phyloP scores from a whole-genome alignment of 2,797 vertebrate genomes.

The Aeoliscus strigatus region DNA sequence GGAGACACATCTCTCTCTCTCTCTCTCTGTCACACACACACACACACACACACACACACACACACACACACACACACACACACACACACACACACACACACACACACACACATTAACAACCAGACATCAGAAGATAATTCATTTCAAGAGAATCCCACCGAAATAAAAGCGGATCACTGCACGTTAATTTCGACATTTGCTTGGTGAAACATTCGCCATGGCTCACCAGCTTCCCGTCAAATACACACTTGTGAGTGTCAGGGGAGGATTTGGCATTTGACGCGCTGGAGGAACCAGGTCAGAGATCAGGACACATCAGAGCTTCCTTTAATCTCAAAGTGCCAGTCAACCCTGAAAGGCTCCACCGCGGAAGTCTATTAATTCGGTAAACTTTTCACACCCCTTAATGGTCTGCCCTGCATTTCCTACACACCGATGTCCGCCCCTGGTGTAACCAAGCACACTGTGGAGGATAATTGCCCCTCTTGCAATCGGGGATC shows the following conservation, averaged over 20 bases:
- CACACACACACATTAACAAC: too few relatives aligned
- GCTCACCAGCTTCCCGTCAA: too few relatives aligned
- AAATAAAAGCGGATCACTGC: too few relatives aligned
- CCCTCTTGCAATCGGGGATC: constrained; percentile 68
- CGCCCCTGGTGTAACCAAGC: constrained; percentile 66
- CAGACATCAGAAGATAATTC: too few relatives aligned
- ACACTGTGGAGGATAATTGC: constrained; percentile 72
- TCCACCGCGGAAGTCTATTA: constrained; percentile 72
- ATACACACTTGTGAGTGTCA: not conserved
- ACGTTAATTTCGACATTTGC: too few relatives aligned
- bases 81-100: too few relatives aligned
- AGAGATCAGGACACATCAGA: constrained; percentile 48
- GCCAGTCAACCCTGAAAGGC: constrained; percentile 72
- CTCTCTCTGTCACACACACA: too few relatives aligned
- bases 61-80: too few relatives aligned
- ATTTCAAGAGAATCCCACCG: too few relatives aligned
- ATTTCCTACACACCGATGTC: constrained; percentile 74
- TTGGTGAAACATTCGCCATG: too few relatives aligned
- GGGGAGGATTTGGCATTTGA: constrained; percentile 1
- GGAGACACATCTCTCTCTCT: too few relatives aligned
- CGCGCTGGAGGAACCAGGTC: constrained; percentile 16
- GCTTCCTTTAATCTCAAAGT: constrained; percentile 72
- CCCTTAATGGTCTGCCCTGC: constrained; percentile 66
- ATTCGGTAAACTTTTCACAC: constrained; percentile 77
- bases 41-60: too few relatives aligned